Evolutionary conservation across 2,888 invertebrate genomes (phyloP), one percentile per base, ranked within the genome.

Genomic region (Cremastinae sp.): DNA sequence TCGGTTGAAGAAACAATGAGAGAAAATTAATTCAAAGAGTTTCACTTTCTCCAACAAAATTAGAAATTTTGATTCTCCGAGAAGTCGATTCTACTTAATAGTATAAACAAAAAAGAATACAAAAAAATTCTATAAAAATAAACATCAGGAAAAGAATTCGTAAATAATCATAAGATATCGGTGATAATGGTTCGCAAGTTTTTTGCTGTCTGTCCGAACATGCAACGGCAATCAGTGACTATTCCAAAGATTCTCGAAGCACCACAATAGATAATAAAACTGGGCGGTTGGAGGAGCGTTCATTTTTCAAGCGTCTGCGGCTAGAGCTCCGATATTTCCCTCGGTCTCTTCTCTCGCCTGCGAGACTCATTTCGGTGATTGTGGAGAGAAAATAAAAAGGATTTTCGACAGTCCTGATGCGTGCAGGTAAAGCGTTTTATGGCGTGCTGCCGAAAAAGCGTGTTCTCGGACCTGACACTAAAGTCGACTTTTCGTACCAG

Each of bases 381-480:
- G 49, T 59, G 20, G 22, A 43, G 12, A n/a, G n/a, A 43, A 43
- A 53, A 28, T 7, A 12, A 39, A 65, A 53, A 53, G 64, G n/a
- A 41, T 58, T 35, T 16, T 59, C 9, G 53, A 70, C 41, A 55
- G 70, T 62, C 18, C 2, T 58, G 74, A 68, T 69, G 62, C 49
- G 56, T 45, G 74, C 62, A 49, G 68, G 56, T 62, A 59, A 53
- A 66, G 16, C 59, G 66, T 51, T 73, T 73, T 59, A 58, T 68
- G 20, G 68, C 73, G 22, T 66, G 65, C 61, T 61, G 55, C 68
- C 59, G 61, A 66, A 66, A 59, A 72, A 73, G 10, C 12, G 59
- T 41, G 53, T 55, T 66, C 59, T 14, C 51, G 65, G 35, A 22
- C 10, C 41, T 39, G 62, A 37, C 49, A 49, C 49, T 62, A 37